Conservation (phyloP, 2,888 invertebrate genomes). For the Oligia strigilis region DNA sequence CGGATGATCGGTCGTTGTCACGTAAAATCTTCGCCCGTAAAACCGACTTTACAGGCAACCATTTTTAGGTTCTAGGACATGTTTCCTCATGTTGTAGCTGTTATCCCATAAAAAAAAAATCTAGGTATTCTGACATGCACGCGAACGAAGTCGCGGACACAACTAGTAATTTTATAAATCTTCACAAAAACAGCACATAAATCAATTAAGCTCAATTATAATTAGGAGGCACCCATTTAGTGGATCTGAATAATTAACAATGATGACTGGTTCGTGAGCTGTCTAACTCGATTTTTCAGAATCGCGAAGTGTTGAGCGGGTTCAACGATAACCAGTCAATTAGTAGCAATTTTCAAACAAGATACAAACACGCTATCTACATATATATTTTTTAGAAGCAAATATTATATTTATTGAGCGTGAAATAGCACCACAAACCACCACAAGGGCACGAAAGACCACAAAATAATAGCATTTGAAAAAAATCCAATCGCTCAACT, state of each 20-base stretch:
- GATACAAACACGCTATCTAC: neutral
- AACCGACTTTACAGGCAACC: too few species aligned
- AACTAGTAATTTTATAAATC: constrained; percentile 2
- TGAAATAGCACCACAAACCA: neutral
- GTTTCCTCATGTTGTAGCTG: too few species aligned
- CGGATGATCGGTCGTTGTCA: too few species aligned
- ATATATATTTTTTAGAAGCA: neutral
- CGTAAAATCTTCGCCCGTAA: too few species aligned
- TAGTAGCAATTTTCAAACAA: constrained; percentile 5
- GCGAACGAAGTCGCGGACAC: neutral
- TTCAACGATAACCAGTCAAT: constrained; percentile 29
- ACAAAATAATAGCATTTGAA: neutral
- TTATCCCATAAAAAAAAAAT: too few species aligned
- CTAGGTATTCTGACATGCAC: neutral
- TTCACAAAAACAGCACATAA: constrained; percentile 6
- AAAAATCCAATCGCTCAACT: neutral
- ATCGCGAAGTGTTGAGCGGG: neutral
- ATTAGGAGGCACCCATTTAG: constrained; percentile 1
- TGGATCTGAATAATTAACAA: constrained; percentile 19
- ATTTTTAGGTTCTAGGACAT: too few species aligned
- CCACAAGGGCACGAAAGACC: neutral
- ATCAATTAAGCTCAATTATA: constrained; percentile 33
- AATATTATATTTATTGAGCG: neutral
- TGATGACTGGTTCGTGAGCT: constrained; percentile 16
- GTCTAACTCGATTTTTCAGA: constrained; percentile 13